phyloP scores from a whole-genome alignment of 2,113 vertebrate species.

The Lathamus discolor region DNA sequence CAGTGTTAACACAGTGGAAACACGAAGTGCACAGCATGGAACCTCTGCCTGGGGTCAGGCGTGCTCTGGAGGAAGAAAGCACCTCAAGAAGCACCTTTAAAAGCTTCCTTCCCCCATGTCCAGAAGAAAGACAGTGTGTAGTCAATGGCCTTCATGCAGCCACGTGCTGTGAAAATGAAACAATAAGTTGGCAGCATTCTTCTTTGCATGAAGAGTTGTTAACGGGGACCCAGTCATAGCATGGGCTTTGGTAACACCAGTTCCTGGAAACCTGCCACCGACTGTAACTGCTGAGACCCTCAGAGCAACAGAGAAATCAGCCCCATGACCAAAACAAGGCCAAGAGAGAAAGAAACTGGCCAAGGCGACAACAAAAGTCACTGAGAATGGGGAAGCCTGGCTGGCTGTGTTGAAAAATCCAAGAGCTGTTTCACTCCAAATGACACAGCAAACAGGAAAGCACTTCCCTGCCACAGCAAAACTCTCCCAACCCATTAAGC shows the following conservation, averaged over 20 bases:
- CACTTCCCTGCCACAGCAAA: background rate
- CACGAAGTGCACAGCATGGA: background rate
- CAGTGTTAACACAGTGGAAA: fast-evolving
- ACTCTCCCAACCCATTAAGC: background rate
- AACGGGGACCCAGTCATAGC: background rate
- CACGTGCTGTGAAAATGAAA: fast-evolving
- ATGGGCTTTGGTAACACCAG: background rate
- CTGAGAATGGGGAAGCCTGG: background rate
- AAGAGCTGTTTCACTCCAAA: background rate
- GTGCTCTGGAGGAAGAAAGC: background rate
- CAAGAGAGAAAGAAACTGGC: background rate
- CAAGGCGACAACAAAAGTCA: fast-evolving
- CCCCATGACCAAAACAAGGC: fast-evolving
- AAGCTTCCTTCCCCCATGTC: background rate
- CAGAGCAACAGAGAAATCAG: background rate
- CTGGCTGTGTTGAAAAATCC: fast-evolving
- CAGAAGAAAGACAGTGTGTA: background rate
- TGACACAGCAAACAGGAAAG: background rate
- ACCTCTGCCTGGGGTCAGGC: fast-evolving
- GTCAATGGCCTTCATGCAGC: background rate
- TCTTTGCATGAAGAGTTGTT: no score
- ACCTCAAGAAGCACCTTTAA: background rate
- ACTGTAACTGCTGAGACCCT: background rate
- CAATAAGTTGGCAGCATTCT: fast-evolving
- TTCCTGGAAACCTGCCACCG: background rate